Percentiles rank a stretch among this genome's conserved stretches.
Evolutionary conservation across 2,113 vertebrate species (phyloP).

Genomic region (Picathartes gymnocephalus): DNA sequence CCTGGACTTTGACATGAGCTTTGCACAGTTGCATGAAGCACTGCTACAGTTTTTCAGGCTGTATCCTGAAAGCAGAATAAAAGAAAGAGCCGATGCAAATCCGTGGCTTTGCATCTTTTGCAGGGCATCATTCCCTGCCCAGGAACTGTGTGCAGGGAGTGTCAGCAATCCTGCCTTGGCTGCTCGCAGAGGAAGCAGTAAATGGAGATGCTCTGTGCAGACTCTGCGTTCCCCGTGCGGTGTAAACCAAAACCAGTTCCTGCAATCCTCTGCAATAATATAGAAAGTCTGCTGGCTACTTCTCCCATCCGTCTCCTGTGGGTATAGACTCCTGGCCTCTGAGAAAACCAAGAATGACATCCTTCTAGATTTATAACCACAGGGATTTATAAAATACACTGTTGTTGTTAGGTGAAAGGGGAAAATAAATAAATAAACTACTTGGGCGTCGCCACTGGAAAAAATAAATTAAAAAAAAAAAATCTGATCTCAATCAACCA

Average conservation of each 20-base stretch:
- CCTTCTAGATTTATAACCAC: constrained; percentile 28
- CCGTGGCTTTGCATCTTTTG: not conserved
- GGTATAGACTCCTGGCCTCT: not conserved
- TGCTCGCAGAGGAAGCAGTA: not conserved
- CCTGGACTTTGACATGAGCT: not conserved
- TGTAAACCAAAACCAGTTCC: constrained; percentile 59
- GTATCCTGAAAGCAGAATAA: not conserved
- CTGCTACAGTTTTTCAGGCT: not conserved
- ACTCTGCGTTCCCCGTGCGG: not conserved
- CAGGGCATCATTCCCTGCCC: not conserved
- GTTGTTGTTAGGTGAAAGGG: not conserved
- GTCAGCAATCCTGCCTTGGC: constrained; percentile 11
- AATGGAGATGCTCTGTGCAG: constrained; percentile 28
- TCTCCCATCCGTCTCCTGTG: constrained; percentile 16
- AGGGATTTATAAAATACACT: constrained; percentile 23
- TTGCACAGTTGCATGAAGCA: not conserved
- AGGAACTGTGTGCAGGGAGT: not conserved
- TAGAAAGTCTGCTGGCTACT: not conserved
- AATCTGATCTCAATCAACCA: constrained; percentile 27
- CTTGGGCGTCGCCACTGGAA: not conserved
- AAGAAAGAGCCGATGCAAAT: not conserved
- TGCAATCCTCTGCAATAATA: constrained; percentile 48
- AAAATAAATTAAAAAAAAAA: not conserved
- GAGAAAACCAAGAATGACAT: constrained; percentile 39
- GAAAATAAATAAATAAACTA: constrained; percentile 50